Conservation (phyloP, 1,140 invertebrate genomes). For the Drosophila funebris region DNA sequence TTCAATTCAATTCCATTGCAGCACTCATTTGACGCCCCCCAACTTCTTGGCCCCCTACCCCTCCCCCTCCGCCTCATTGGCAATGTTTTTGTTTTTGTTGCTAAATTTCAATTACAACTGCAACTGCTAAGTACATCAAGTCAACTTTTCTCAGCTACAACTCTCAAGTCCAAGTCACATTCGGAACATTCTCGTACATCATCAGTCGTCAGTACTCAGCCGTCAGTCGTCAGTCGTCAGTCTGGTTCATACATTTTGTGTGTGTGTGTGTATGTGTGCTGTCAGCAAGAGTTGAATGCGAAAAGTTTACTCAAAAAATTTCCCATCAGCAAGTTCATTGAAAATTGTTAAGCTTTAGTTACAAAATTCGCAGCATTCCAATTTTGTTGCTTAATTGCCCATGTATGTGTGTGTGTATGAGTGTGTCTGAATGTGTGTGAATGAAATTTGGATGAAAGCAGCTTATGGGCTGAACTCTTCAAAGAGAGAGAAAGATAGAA, state of each 20-base stretch:
- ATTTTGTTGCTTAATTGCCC: slow-evolving; percentile 35
- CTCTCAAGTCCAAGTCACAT: slow-evolving; percentile 4
- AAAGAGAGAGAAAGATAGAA: not conserved
- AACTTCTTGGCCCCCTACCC: slow-evolving; percentile 1
- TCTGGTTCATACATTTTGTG: slow-evolving; percentile 27
- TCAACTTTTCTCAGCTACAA: slow-evolving; percentile 48
- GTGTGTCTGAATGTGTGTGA: not conserved
- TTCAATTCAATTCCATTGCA: slow-evolving; percentile 73
- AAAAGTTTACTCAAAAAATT: slow-evolving; percentile 21
- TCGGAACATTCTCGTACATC: slow-evolving; percentile 11
- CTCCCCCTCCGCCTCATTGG: not conserved
- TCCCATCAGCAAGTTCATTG: slow-evolving; percentile 24
- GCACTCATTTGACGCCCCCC: slow-evolving; percentile 10
- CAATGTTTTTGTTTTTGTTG: slow-evolving; percentile 68
- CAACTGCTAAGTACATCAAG: slow-evolving; percentile 79
- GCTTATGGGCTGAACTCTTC: not conserved
- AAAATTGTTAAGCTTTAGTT: slow-evolving; percentile 30
- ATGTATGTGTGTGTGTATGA: not conserved
- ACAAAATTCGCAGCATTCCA: slow-evolving; percentile 8
- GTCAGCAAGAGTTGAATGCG: slow-evolving; percentile 11
- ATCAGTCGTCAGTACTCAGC: slow-evolving; percentile 33
- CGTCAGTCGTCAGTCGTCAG: not conserved
- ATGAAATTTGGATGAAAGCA: slow-evolving; percentile 1
- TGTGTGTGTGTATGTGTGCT: no score
- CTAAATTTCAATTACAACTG: slow-evolving; percentile 79